These are phyloP conservation scores for Vesta saturnalis DNA, from an alignment of 2,888 invertebrate species.

Conservation along the genomic window DNA sequence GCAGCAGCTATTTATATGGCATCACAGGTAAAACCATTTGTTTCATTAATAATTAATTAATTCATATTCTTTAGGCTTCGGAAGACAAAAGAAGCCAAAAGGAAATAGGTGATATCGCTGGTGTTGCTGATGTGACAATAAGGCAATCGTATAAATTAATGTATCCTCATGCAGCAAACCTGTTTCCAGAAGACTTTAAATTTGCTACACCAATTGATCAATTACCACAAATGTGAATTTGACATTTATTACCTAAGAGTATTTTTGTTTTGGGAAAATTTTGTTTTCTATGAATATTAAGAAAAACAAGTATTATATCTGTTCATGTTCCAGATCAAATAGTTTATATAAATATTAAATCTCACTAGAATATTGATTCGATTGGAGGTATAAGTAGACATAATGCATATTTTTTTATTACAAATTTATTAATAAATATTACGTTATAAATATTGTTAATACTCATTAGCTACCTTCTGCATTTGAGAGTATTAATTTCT, in stretches of 20 bases:
- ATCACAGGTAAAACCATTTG: slow-evolving; percentile 78
- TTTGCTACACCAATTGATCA: slow-evolving; percentile 95
- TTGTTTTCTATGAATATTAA: not conserved
- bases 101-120: slow-evolving; percentile 98
- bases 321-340: not conserved
- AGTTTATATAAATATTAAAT: not conserved
- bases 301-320: slow-evolving; percentile 8
- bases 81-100: slow-evolving; percentile 94
- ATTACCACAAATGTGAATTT: slow-evolving; percentile 81
- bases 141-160: slow-evolving; percentile 97
- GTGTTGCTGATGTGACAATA: slow-evolving; percentile 98
- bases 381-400: not conserved
- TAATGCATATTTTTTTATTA: slow-evolving; percentile 4
- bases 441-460: not conserved
- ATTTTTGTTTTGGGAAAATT: not conserved
- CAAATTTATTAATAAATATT: not conserved
- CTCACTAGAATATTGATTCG: no score
- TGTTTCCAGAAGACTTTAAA: slow-evolving; percentile 97
- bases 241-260: not conserved
- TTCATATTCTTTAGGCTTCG: slow-evolving; percentile 71
- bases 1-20: slow-evolving; percentile 99
- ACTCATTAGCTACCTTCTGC: not conserved
- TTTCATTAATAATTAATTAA: slow-evolving; percentile 7
- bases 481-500: slow-evolving; percentile 19
- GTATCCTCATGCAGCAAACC: slow-evolving; percentile 90